phyloP scores from a whole-genome alignment of 2,797 vertebrate species.

The Epinephelus coioides region DNA sequence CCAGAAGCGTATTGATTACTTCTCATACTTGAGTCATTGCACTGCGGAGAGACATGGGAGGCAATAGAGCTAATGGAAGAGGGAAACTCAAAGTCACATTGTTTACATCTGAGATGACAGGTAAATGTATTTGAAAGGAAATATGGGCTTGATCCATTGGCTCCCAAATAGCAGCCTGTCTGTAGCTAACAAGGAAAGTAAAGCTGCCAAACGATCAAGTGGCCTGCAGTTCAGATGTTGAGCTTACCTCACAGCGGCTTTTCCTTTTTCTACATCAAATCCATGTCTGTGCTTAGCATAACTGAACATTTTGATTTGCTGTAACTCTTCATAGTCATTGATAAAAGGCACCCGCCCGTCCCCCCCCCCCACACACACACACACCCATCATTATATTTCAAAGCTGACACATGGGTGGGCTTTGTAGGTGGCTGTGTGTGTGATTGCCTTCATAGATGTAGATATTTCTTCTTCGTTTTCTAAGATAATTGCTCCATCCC shows the following conservation, averaged over 20 bases:
- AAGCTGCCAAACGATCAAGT: constrained; percentile 55
- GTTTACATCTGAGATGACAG: constrained; percentile 85
- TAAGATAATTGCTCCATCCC: background rate
- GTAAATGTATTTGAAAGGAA: constrained; percentile 83
- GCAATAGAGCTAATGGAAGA: constrained; percentile 85
- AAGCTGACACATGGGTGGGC: background rate
- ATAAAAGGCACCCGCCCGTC: background rate
- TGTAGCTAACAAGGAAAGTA: constrained; percentile 67
- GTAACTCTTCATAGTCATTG: background rate
- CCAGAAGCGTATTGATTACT: constrained; percentile 84
- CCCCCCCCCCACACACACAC: too few relatives aligned
- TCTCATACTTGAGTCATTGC: constrained; percentile 82
- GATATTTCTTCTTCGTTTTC: background rate
- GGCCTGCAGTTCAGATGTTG: constrained; percentile 43
- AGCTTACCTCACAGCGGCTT: constrained; percentile 21
- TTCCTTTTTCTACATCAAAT: constrained; percentile 38
- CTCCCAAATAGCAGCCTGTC: constrained; percentile 68
- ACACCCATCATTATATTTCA: background rate
- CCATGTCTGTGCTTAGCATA: constrained; percentile 10
- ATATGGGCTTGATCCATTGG: constrained; percentile 74
- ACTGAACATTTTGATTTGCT: constrained; percentile 32
- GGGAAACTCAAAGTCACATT: constrained; percentile 84
- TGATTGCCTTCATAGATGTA: background rate
- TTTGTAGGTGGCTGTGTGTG: background rate
- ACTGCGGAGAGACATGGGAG: constrained; percentile 72